Conservation (phyloP, 2,113 vertebrate species). For the Eurypyga helias region DNA sequence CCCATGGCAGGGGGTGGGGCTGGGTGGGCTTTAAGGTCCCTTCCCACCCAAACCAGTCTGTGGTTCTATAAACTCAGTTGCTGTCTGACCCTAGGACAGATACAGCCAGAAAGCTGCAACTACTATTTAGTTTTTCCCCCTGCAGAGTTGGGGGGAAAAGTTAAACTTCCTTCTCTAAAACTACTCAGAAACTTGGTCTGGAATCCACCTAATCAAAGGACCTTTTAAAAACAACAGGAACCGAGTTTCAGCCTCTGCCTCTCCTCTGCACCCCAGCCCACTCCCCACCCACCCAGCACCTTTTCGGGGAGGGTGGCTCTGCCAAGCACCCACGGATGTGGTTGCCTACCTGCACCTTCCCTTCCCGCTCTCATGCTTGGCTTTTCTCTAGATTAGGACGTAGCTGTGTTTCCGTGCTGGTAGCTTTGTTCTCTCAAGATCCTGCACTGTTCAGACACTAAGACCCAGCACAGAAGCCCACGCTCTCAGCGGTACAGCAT, state of each 20-base stretch:
- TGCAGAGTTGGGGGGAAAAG: background rate
- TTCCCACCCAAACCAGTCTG: too few species aligned
- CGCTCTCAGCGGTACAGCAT: fast-evolving
- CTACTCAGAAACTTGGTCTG: background rate
- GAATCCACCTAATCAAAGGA: background rate
- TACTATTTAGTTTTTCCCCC: background rate
- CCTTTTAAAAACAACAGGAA: constrained; percentile 12
- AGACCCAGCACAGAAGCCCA: background rate
- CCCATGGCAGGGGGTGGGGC: too few species aligned
- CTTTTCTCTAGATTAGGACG: background rate
- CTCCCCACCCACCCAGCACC: background rate
- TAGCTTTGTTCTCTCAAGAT: background rate
- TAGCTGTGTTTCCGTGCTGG: background rate
- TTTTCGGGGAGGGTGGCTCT: background rate
- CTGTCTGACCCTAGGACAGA: background rate
- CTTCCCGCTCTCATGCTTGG: background rate
- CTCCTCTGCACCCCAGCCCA: background rate
- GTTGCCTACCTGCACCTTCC: constrained; percentile 4
- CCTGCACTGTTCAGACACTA: background rate
- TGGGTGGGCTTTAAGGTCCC: too few species aligned
- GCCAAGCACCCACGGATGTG: background rate
- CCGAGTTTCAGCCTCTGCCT: background rate
- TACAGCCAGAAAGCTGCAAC: background rate
- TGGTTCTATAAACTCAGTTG: background rate
- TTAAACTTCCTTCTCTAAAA: background rate